Evolutionary conservation across 2,797 vertebrate genomes (phyloP), one percentile per base, ranked within the genome.

Genomic region (Meda fulgida): DNA sequence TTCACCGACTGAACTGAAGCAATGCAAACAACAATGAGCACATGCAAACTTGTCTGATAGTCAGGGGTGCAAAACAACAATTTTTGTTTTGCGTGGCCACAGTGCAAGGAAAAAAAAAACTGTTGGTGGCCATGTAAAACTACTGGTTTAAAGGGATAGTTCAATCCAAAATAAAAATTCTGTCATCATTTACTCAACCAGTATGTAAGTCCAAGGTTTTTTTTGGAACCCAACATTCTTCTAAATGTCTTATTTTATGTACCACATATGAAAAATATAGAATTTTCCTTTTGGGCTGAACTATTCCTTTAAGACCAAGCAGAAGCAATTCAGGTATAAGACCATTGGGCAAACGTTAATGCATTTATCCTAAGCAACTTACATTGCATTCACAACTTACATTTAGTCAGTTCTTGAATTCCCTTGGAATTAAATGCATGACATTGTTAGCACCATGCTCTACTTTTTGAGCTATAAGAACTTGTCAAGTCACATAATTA

Each of bases 21-120:
- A 92, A 92, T 95, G 95, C 95, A 96, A 96, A 97, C 95, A 96
- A 94, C 96, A 95, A 93, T 94, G 94, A 95, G 92, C 89, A 92
- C 95, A 94, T 91, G 92, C 94, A 93, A 94, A 94, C 87, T 89
- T 92, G 66, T 73, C 36, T 46, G 3, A 69, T 58, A 70, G 83
- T 84, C 36, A 66, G 18, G 43, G 48, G 72, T 26, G 34, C 26
- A 69, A 63, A n/a, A 48, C 5, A 0, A 5, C 14, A 16, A 14
- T 51, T 84, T 84, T 77, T 0, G 0, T 40, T 55, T 69, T 29
- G 48, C 65, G 9, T 70, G 36, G 26, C 18, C n/a, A 2, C 26
- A 31, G 34, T 58, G 65, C 46, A 53, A 5, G 26, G 3, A 11
- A 48, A 26, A 65, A 65, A 31, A 23, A 29, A 60, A 2, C 1